These are phyloP conservation scores for Arvicanthis niloticus DNA, from an alignment of 2,113 vertebrate genomes.

Conservation along the genomic window DNA sequence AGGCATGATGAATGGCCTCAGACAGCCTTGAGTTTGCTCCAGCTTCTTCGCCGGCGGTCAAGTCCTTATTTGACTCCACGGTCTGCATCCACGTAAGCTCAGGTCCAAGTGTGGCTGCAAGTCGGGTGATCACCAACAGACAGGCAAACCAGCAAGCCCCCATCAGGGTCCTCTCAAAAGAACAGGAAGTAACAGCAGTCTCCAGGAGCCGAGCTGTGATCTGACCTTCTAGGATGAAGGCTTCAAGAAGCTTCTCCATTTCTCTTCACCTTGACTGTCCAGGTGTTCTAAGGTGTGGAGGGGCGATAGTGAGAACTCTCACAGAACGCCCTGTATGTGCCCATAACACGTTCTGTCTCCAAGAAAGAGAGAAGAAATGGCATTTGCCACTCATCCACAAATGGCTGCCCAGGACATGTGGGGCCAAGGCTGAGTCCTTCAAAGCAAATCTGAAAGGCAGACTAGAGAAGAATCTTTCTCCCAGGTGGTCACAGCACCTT, in stretches of 20 bases:
- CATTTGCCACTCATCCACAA: background rate
- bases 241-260: background rate
- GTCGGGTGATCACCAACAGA: background rate
- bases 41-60: background rate
- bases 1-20: conserved; percentile 63
- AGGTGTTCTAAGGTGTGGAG: background rate
- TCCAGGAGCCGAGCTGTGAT: background rate
- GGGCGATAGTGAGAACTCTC: background rate
- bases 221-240: background rate
- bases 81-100: background rate
- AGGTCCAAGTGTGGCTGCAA: background rate
- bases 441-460: background rate
- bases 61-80: conserved; percentile 67
- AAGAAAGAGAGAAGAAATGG: background rate
- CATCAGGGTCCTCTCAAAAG: background rate
- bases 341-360: background rate
- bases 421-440: background rate
- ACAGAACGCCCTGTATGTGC: background rate
- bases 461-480: background rate
- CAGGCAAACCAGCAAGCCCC: background rate
- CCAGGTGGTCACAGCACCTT: too few species aligned
- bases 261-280: background rate
- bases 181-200: background rate
- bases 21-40: conserved; percentile 58
- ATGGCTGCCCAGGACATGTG: fast-evolving